These are phyloP conservation scores for Oreochromis grahami DNA, from an alignment of 2,797 vertebrate genomes.

Conservation along the genomic window DNA sequence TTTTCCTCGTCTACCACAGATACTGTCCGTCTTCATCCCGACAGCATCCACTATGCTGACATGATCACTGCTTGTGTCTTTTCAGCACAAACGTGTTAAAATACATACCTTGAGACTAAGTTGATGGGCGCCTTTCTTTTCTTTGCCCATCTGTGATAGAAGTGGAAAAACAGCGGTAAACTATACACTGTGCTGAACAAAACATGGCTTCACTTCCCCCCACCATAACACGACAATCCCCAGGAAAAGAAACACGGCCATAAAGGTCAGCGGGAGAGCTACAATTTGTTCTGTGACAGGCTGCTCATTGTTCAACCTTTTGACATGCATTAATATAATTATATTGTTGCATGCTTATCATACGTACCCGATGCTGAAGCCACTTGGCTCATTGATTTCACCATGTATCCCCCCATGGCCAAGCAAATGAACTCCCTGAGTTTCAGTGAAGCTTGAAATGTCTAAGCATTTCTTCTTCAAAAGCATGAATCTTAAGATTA, in stretches of 20 bases:
- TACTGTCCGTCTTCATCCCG: slow-evolving; percentile 73
- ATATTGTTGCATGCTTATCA: slow-evolving; percentile 59
- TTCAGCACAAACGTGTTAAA: slow-evolving; percentile 72
- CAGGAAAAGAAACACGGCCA: slow-evolving; percentile 31
- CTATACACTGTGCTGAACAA: slow-evolving; percentile 76
- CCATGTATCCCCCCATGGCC: slow-evolving; percentile 50
- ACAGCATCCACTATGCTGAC: slow-evolving; percentile 66
- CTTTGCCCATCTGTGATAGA: slow-evolving; percentile 89
- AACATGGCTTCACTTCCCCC: slow-evolving; percentile 54
- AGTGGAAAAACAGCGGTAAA: slow-evolving; percentile 87
- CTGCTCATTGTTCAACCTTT: slow-evolving; percentile 4
- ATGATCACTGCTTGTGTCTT: slow-evolving; percentile 69
- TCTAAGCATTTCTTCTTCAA: slow-evolving; percentile 55
- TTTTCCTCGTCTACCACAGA: slow-evolving; percentile 86
- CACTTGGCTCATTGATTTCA: slow-evolving; percentile 62
- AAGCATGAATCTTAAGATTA: slow-evolving; percentile 42
- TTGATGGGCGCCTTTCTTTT: slow-evolving; percentile 87
- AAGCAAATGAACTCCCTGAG: slow-evolving; percentile 66
- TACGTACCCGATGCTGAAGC: slow-evolving; percentile 68
- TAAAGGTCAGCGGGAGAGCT: slow-evolving; percentile 29
- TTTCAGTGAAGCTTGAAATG: slow-evolving; percentile 67
- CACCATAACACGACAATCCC: slow-evolving; percentile 45
- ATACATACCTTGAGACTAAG: slow-evolving; percentile 87
- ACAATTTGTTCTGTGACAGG: neutral
- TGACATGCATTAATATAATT: slow-evolving; percentile 42